Evolutionary conservation across 2,888 invertebrate species (phyloP).

Genomic region (Pocota personata): DNA sequence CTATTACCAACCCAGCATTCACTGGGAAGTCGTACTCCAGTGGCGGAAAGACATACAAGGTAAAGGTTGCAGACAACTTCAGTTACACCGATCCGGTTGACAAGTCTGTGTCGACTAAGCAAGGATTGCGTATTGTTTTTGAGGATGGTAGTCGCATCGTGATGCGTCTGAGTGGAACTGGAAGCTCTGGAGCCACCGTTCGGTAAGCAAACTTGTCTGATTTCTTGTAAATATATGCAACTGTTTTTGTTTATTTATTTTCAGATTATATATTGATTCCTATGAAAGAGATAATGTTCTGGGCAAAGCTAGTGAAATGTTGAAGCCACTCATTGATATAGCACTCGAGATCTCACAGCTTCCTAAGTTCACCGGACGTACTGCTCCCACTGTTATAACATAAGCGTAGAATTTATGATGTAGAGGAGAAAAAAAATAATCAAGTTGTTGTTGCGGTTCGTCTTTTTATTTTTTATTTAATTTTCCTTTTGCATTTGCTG

Average conservation of each 20-base stretch:
- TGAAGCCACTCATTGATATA: conserved; percentile 94
- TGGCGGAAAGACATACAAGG: conserved; percentile 88
- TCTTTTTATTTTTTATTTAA: neutral
- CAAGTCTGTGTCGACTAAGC: conserved; percentile 93
- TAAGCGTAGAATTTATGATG: conserved; percentile 82
- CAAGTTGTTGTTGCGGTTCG: conserved; percentile 10
- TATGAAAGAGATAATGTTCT: conserved; percentile 90
- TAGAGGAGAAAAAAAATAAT: neutral
- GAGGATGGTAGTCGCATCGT: conserved; percentile 97
- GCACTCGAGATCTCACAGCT: conserved; percentile 93
- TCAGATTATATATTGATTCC: conserved; percentile 94
- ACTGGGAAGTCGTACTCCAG: conserved; percentile 85
- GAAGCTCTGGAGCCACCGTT: conserved; percentile 98
- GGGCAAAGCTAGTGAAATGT: conserved; percentile 88
- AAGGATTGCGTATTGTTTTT: conserved; percentile 96
- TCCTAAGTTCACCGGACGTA: conserved; percentile 92
- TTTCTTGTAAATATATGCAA: neutral
- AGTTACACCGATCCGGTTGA: conserved; percentile 98
- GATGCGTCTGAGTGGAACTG: conserved; percentile 97
- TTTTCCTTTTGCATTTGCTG: conserved; percentile 45
- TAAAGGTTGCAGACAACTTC: conserved; percentile 95
- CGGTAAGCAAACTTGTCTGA: conserved; percentile 83
- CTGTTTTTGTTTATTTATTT: conserved; percentile 28
- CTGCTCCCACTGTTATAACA: conserved; percentile 98
- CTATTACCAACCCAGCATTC: conserved; percentile 86